Evolutionary conservation across 1,140 invertebrate genomes (phyloP), one percentile per base, ranked within the genome.

Genomic region (Neodiprion virginianus): DNA sequence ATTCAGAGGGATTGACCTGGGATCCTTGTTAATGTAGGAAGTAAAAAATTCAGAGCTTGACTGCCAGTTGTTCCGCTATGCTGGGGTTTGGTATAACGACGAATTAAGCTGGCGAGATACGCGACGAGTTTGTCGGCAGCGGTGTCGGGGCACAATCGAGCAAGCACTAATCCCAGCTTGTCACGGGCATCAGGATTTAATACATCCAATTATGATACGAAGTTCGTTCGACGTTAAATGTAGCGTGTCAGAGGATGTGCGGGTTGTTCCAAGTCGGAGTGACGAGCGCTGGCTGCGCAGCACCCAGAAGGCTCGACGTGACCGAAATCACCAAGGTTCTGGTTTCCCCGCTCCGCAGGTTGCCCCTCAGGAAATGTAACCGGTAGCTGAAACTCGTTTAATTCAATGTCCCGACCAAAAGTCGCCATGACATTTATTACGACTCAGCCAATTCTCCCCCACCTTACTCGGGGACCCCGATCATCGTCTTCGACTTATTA

Each of bases 341-440:
- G 53, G 53, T 61, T 61, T 61, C n/a, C 53, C 8, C 53, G 11
- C 11, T 12, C n/a, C 5, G 11, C 53, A 12, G 53, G 5, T 61
- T 61, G 67, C 73, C 49, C 23, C 12, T 14, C 67, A 69, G 73
- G 53, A n/a, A 74, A 74, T 23, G 48, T 69, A 74, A 69, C 73
- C 67, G n/a, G 11, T 48, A 61, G 50, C 28, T 40, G 61, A 23
- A 69, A 28, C 47, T 49, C 67, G 67, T 74, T 74, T 74, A 74
- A 74, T 74, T 74, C 73, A 74, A 74, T 74, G 73, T 69, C 49
- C 68, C 73, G 12, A 23, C 50, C 48, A 10, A 48, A 47, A 69
- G 68, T 48, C 48, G 40, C 53, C 28, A 14, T 23, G 10, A 61
- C 53, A 61, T 61, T 61, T 61, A 61, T 61, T 61, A 61, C 53